These are phyloP conservation scores for Epizoanthus scotinus DNA, from an alignment of 92 coral and sea anemone genomes.

Conservation along the genomic window DNA sequence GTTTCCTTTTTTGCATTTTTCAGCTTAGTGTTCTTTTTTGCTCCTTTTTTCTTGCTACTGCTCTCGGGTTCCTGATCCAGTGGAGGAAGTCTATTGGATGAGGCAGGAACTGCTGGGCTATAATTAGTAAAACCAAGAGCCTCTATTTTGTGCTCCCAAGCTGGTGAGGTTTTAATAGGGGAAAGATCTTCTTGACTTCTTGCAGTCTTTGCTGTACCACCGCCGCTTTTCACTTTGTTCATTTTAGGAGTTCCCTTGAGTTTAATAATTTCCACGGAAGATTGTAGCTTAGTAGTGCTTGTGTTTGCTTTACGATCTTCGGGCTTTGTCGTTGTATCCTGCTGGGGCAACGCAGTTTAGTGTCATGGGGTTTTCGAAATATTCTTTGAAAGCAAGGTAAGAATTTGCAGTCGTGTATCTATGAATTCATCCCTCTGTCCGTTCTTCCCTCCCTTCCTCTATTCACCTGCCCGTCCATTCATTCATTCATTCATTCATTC, in stretches of 20 bases:
- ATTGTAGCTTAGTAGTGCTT: background rate
- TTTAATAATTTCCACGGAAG: slow-evolving; percentile 7
- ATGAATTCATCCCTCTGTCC: too few relatives aligned
- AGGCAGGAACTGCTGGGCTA: background rate
- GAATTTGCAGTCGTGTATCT: too few relatives aligned
- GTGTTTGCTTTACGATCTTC: slow-evolving; percentile 21
- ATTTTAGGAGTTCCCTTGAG: slow-evolving; percentile 21
- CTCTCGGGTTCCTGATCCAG: background rate
- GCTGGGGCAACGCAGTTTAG: background rate
- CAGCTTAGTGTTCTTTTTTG: background rate
- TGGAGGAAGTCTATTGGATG: background rate
- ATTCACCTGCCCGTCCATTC: too few relatives aligned
- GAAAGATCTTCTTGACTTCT: background rate
- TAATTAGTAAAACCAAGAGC: background rate
- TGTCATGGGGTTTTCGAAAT: too few relatives aligned
- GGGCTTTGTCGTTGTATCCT: slow-evolving; percentile 7
- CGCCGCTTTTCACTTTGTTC: slow-evolving; percentile 1
- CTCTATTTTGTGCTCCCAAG: slow-evolving; percentile 9
- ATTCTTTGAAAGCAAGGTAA: too few relatives aligned
- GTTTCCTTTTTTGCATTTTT: too few relatives aligned
- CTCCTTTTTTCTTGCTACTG: background rate
- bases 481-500: too few relatives aligned
- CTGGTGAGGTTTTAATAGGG: slow-evolving; percentile 22
- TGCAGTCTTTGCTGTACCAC: background rate
- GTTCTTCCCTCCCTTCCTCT: too few relatives aligned